Base-by-base conservation (phyloP, 2,113 vertebrate genomes). In the Chloebia gouldiae region DNA sequence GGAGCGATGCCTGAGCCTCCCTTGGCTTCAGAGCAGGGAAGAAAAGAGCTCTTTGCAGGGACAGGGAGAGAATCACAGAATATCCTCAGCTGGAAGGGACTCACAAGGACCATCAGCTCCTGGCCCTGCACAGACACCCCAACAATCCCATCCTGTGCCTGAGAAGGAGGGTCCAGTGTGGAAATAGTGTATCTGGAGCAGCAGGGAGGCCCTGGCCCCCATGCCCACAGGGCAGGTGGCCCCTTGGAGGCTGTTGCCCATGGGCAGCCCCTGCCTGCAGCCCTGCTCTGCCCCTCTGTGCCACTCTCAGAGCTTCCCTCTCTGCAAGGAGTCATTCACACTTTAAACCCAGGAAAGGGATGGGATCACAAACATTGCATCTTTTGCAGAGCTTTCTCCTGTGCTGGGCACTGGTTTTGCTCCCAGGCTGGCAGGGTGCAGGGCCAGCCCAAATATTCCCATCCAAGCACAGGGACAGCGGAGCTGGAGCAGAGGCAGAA, bases 181-280 rank as follows among this genome's bases (percentile, higher is more conserved):
- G 51, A 16, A 37, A 33, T 0, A 10, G 54, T 21, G 63, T 35
- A 61, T 31, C 40, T 53, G 17, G 40, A 44, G 40, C 50, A 61
- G 72, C 54, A 42, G 51, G 27, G 53, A 18, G 47, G 25, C 39
- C 24, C 49, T 3, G 15, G 35, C 6, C 4, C 9, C 31, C 14
- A 0, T 0, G 12, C 18, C 18, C 1, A 1, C 24, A 11, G 75
- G 51, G 0, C 3, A 33, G 40, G 9, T 9, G 31, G 27, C 23
- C 25, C 3, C 0, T 30, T 8, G 6, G 66, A 50, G 44, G 39
- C 30, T 66, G 30, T 4, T 40, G 33, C 16, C 57, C 20, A 2
- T 14, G 30, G 61, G 63, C 66, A 70, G 53, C 17, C 42, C 39
- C 31, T 37, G 45, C 81, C 78, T 2, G 28, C 33, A 70, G 35